Percentiles rank a stretch among this genome's conserved stretches.
These are phyloP conservation scores for Sorex fumeus DNA, from an alignment of 2,113 vertebrate genomes.

Conservation along the genomic window DNA sequence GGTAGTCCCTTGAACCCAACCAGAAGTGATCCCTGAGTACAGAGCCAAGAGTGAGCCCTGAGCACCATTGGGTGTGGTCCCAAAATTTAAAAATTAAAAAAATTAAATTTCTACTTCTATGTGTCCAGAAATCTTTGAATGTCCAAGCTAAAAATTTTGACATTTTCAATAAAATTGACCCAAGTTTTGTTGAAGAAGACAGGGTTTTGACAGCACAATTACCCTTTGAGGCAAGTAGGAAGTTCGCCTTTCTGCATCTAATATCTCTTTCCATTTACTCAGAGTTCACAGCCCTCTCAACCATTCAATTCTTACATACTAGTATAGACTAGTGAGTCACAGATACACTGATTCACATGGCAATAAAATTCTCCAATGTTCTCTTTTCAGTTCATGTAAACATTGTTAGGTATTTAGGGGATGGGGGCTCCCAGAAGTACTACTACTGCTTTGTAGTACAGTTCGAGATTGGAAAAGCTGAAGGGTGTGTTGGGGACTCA, in stretches of 20 bases:
- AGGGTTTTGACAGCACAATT: background rate
- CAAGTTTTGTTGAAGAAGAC: background rate
- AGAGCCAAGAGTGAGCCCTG: no score
- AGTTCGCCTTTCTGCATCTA: background rate
- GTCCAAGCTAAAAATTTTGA: background rate
- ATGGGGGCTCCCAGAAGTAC: no score
- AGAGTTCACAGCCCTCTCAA: conserved; percentile 42
- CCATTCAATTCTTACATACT: background rate
- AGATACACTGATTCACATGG: background rate
- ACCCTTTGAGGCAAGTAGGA: background rate
- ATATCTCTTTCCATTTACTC: background rate
- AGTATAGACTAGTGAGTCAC: background rate
- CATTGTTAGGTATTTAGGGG: no score
- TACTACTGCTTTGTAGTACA: no score
- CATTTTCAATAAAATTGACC: no score
- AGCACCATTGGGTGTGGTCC: no score
- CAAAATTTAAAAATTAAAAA: no score
- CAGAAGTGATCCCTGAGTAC: no score
- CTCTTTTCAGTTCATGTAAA: background rate
- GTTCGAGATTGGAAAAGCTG: no score
- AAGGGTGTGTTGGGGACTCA: no score
- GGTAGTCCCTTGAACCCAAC: no score
- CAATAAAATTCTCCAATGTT: conserved; percentile 31
- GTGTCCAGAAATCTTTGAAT: background rate
- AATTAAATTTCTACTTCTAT: background rate